phyloP scores from a whole-genome alignment of 2,113 vertebrate species.

The Triplophysa tibetana region DNA sequence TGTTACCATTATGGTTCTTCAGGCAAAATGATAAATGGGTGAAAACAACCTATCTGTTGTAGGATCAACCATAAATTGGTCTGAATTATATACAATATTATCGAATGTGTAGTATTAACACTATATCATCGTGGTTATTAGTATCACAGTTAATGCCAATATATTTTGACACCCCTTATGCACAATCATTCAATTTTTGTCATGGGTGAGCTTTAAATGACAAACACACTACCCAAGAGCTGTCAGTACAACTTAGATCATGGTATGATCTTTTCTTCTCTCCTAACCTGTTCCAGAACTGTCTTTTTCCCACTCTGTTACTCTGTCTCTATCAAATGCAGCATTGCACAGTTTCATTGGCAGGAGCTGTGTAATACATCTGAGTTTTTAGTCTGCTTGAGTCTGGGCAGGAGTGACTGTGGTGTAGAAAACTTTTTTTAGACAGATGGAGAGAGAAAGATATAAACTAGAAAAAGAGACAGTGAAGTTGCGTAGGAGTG shows the following conservation, averaged over 20 bases:
- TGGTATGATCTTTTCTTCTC: slow-evolving; percentile 25
- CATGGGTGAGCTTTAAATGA: not conserved
- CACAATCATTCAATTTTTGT: not conserved
- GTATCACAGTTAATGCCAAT: no score
- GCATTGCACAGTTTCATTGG: slow-evolving; percentile 32
- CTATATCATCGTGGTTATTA: no score
- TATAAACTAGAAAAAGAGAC: not conserved
- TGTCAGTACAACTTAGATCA: slow-evolving; percentile 23
- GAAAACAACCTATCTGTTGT: no score
- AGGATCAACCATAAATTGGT: no score
- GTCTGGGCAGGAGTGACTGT: slow-evolving; percentile 11
- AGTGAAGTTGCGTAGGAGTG: slow-evolving; percentile 45
- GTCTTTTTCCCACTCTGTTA: not conserved
- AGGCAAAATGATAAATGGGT: no score
- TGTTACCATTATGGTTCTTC: no score
- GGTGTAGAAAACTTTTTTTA: slow-evolving; percentile 9
- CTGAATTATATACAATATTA: no score
- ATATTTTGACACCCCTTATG: no score
- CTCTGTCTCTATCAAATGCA: not conserved
- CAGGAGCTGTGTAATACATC: slow-evolving; percentile 40
- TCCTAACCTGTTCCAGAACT: not conserved
- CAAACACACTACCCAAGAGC: not conserved
- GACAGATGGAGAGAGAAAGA: slow-evolving; percentile 28
- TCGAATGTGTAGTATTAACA: no score
- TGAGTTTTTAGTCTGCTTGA: slow-evolving; percentile 25